Conservation (phyloP, 2,797 vertebrate genomes). For the Odontamblyopus rebecca region DNA sequence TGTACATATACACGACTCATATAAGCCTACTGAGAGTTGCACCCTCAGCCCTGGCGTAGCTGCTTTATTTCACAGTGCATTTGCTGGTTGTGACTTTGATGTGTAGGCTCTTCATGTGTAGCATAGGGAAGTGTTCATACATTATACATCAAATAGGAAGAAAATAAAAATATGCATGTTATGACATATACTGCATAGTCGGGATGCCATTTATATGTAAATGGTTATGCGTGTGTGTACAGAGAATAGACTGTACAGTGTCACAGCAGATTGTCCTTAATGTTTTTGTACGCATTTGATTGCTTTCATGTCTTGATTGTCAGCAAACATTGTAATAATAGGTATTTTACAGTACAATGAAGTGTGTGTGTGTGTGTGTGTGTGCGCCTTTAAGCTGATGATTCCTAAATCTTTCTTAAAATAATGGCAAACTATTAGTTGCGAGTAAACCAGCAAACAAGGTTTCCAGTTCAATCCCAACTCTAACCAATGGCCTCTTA, state of each 20-base stretch:
- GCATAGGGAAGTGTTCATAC: conserved; percentile 31
- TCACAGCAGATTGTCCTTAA: background rate
- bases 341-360: background rate
- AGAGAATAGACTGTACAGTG: background rate
- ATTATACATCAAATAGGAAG: conserved; percentile 44
- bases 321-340: background rate
- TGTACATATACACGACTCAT: conserved; percentile 27
- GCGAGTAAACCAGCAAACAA: background rate
- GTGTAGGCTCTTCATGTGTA: conserved; percentile 27
- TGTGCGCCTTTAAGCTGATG: background rate
- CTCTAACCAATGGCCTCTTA: background rate
- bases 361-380: background rate
- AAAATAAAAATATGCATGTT: conserved; percentile 37
- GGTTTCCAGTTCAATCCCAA: background rate
- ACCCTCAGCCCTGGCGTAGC: conserved; percentile 37
- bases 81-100: conserved; percentile 55
- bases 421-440: background rate
- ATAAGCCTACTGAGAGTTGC: conserved; percentile 25
- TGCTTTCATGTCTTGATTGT: background rate
- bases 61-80: conserved; percentile 48
- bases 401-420: background rate
- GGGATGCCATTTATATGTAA: conserved; percentile 5
- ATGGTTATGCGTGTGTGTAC: background rate
- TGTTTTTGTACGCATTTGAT: background rate
- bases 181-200: conserved; percentile 18